These are phyloP conservation scores for Apodemus speciosus DNA, from an alignment of 2,113 vertebrate genomes.

Conservation along the genomic window DNA sequence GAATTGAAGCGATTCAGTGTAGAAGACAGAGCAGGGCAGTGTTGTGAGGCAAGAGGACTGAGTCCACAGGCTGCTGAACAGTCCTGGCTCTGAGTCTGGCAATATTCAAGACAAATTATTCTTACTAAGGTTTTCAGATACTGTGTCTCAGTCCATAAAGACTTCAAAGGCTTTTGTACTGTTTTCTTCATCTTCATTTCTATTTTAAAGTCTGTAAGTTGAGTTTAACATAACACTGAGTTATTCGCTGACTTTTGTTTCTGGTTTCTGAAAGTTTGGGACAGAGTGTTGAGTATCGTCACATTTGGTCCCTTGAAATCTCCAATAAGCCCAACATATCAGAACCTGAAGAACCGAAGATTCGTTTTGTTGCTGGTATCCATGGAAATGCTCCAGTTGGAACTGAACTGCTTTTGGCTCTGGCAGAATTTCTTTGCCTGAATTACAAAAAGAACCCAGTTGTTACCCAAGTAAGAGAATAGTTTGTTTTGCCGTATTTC, in stretches of 20 bases:
- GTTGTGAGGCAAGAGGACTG: not conserved
- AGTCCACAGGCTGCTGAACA: not conserved
- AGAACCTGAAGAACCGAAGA: slow-evolving; percentile 94
- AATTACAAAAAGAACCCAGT: slow-evolving; percentile 95
- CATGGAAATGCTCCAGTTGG: slow-evolving; percentile 97
- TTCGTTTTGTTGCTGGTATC: slow-evolving; percentile 95
- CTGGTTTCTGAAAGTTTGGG: slow-evolving; percentile 89
- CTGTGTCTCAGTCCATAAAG: not conserved
- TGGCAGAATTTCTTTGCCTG: slow-evolving; percentile 95
- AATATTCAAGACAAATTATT: not conserved
- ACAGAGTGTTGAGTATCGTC: slow-evolving; percentile 92
- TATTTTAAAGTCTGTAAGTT: not conserved
- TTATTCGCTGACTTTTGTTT: slow-evolving; percentile 62
- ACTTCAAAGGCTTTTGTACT: not conserved
- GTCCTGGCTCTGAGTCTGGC: not conserved
- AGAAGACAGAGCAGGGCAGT: not conserved
- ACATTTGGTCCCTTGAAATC: slow-evolving; percentile 96
- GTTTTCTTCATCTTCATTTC: slow-evolving; percentile 37
- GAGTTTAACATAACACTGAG: slow-evolving; percentile 11
- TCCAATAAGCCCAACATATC: slow-evolving; percentile 93
- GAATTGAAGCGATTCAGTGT: slow-evolving; percentile 14
- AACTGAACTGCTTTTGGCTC: slow-evolving; percentile 94
- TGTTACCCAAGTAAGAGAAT: slow-evolving; percentile 90
- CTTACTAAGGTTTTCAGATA: slow-evolving; percentile 28
- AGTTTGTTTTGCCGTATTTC: slow-evolving; percentile 49